Percentiles rank a stretch among this genome's conserved stretches.
phyloP scores from a whole-genome alignment of 2,888 invertebrate genomes.

The Drosophila peninsularis region DNA sequence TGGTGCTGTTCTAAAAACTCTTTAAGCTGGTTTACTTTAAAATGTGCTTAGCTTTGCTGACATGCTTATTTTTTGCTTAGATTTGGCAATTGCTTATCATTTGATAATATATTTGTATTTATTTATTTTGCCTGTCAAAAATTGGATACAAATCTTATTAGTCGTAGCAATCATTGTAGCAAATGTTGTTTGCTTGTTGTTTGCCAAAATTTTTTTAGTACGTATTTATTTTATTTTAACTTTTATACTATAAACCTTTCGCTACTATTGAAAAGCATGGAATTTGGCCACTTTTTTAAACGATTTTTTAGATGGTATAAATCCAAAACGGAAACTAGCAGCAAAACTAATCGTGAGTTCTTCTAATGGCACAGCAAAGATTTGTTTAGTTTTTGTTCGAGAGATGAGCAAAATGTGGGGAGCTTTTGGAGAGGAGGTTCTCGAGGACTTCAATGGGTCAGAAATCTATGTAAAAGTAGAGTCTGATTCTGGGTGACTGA shows the following conservation, averaged over 20 bases:
- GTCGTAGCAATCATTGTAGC: conserved; percentile 2
- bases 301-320: conserved; percentile 12
- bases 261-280: neutral
- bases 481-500: neutral
- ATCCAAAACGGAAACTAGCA: neutral
- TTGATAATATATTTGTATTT: conserved; percentile 41
- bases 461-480: no score
- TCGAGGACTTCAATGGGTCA: no score
- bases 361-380: neutral
- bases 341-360: conserved; percentile 13
- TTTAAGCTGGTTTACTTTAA: conserved; percentile 32
- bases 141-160: no score
- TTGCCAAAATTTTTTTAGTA: neutral
- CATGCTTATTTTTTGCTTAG: conserved; percentile 12
- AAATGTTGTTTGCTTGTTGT: conserved; percentile 8
- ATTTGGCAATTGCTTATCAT: no score
- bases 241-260: neutral
- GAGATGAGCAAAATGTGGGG: neutral
- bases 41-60: conserved; percentile 13
- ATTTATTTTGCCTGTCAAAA: neutral
- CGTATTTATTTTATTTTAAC: neutral
- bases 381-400: neutral
- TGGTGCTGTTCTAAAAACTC: conserved; percentile 23
- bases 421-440: no score
- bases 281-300: neutral